A percentile compares a stretch with the other conserved stretches of the same genome.
Conservation (phyloP, 1,140 invertebrate genomes). For the Aphidius gifuensis region DNA sequence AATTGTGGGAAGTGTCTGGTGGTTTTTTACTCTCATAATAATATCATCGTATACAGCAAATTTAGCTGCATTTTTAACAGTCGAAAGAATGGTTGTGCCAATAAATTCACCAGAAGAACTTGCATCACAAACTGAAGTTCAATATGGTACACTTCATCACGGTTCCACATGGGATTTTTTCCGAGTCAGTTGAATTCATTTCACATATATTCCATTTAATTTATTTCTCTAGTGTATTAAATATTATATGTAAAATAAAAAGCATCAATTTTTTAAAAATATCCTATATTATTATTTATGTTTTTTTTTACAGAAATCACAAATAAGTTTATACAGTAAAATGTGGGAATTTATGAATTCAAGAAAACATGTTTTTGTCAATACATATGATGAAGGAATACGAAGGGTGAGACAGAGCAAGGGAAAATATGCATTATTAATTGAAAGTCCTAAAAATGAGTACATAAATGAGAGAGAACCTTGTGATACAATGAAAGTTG, state of each 20-base stretch:
- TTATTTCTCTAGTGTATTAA: conserved; percentile 10
- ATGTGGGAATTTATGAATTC: conserved; percentile 97
- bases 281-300: conserved; percentile 7
- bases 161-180: conserved; percentile 94
- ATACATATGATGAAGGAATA: conserved; percentile 82
- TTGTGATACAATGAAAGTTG: conserved; percentile 95
- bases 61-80: conserved; percentile 92
- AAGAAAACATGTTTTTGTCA: conserved; percentile 77
- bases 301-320: conserved; percentile 68
- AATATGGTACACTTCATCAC: conserved; percentile 83
- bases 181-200: conserved; percentile 60
- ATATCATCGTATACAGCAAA: conserved; percentile 99
- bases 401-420: conserved; percentile 76
- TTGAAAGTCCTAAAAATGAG: conserved; percentile 93
- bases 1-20: conserved; percentile 96
- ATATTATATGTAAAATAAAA: conserved; percentile 10
- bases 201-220: neutral
- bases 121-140: conserved; percentile 90
- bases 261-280: neutral
- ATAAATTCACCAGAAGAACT: conserved; percentile 94
- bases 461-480: conserved; percentile 90
- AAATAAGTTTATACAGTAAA: conserved; percentile 83
- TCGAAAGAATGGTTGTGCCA: conserved; percentile 90
- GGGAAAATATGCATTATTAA: conserved; percentile 90
- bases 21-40: conserved; percentile 98